A percentile compares a stretch with the other conserved stretches of the same genome.
These are phyloP conservation scores for Odontesthes bonariensis DNA, from an alignment of 2,113 vertebrate genomes.

Conservation along the genomic window DNA sequence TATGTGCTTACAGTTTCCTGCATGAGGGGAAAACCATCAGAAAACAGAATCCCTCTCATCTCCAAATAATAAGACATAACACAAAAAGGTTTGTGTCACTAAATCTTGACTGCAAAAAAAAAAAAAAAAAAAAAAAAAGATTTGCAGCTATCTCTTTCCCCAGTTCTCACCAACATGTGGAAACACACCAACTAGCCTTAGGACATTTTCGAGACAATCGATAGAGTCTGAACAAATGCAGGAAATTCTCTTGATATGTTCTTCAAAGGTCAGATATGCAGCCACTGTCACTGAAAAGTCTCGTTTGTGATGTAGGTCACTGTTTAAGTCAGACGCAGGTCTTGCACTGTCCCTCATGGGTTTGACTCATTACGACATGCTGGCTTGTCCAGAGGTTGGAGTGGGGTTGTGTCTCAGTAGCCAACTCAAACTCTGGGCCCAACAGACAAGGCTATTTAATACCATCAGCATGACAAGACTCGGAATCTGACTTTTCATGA, in stretches of 20 bases:
- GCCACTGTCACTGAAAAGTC: slow-evolving; percentile 23
- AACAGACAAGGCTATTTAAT: background rate
- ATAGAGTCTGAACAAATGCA: slow-evolving; percentile 7
- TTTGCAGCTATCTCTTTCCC: background rate
- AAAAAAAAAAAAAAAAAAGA: no score
- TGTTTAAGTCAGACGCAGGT: slow-evolving; percentile 24
- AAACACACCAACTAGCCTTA: slow-evolving; percentile 2
- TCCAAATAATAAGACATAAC: background rate
- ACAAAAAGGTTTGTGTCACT: rapidly evolving
- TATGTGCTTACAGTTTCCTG: background rate
- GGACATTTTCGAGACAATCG: slow-evolving; percentile 11
- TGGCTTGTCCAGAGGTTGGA: slow-evolving; percentile 8
- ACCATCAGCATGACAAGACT: background rate
- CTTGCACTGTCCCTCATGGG: background rate
- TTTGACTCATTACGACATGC: slow-evolving; percentile 29
- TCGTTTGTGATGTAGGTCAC: slow-evolving; percentile 10
- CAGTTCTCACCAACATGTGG: background rate
- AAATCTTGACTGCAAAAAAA: background rate
- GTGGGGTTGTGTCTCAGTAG: background rate
- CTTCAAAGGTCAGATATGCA: slow-evolving; percentile 38
- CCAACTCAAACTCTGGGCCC: background rate
- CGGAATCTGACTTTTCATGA: background rate
- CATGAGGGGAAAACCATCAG: slow-evolving; percentile 17
- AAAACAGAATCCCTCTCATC: slow-evolving; percentile 1
- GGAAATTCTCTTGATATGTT: slow-evolving; percentile 41